Evolutionary conservation across 2,888 invertebrate species (phyloP).

Genomic region (Pharmacophagus antenor): DNA sequence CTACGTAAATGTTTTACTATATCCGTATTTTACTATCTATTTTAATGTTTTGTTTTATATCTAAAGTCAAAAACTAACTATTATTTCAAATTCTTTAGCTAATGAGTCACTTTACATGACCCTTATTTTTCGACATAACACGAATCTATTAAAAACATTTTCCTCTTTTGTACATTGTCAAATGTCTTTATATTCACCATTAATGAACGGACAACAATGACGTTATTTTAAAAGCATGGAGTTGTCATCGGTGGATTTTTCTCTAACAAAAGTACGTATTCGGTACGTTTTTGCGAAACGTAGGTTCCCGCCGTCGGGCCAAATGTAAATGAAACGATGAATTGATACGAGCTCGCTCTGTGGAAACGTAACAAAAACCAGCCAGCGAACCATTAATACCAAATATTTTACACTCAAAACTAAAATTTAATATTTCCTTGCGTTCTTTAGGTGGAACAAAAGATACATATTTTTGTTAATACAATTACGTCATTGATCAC

Average conservation of each 20-base stretch:
- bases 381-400: constrained; percentile 56
- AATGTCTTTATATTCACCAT: background rate
- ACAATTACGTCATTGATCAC: too few species aligned
- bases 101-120: too few species aligned
- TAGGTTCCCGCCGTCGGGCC: constrained; percentile 48
- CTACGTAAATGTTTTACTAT: too few species aligned
- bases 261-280: constrained; percentile 23
- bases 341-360: constrained; percentile 66
- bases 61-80: too few species aligned
- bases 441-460: background rate
- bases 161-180: background rate
- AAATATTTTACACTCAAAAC: constrained; percentile 38
- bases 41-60: too few species aligned
- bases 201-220: background rate
- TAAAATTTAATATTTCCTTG: background rate
- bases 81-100: too few species aligned
- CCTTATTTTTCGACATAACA: background rate
- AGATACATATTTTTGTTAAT: too few species aligned
- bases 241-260: constrained; percentile 4
- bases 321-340: constrained; percentile 78
- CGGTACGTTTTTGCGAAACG: constrained; percentile 23
- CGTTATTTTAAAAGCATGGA: background rate
- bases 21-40: too few species aligned
- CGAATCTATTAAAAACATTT: background rate
- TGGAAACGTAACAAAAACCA: constrained; percentile 43